Percentiles rank a stretch among this genome's conserved stretches.
These are phyloP conservation scores for Zhuqinia jingwanae DNA, from an alignment of 2,888 invertebrate genomes.

Conservation along the genomic window DNA sequence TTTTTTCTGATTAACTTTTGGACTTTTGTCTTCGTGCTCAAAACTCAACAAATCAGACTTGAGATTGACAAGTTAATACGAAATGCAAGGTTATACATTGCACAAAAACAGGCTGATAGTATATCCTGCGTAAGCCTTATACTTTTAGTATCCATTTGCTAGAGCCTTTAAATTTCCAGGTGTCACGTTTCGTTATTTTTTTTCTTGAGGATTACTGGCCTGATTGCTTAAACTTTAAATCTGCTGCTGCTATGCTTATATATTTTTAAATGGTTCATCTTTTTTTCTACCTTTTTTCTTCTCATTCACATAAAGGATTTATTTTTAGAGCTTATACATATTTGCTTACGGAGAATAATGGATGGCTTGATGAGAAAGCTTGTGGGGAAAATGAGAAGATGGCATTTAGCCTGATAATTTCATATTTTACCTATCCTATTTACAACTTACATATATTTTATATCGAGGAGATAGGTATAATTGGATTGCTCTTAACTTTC, in stretches of 20 bases:
- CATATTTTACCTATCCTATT: background rate
- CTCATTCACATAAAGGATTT: background rate
- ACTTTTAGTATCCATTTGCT: no score
- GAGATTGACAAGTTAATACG: conserved; percentile 19
- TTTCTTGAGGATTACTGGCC: conserved; percentile 8
- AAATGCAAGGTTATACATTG: background rate
- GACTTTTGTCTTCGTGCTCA: conserved; percentile 4
- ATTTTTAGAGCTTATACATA: background rate
- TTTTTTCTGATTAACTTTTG: conserved; percentile 10
- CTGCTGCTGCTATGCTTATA: no score
- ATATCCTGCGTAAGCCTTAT: no score
- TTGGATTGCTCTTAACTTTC: conserved; percentile 15
- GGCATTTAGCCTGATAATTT: background rate
- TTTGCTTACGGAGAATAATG: background rate
- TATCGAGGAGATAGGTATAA: conserved; percentile 4
- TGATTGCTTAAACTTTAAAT: no score
- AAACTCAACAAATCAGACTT: background rate
- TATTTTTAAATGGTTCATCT: no score
- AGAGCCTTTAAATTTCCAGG: conserved; percentile 35
- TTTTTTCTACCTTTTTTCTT: no score
- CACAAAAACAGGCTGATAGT: background rate
- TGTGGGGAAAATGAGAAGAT: background rate
- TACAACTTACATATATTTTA: no score
- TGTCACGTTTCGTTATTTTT: conserved; percentile 52
- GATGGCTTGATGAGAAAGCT: background rate